Conservation (phyloP, 2,113 vertebrate species). For the Sarotherodon lohbergeri region DNA sequence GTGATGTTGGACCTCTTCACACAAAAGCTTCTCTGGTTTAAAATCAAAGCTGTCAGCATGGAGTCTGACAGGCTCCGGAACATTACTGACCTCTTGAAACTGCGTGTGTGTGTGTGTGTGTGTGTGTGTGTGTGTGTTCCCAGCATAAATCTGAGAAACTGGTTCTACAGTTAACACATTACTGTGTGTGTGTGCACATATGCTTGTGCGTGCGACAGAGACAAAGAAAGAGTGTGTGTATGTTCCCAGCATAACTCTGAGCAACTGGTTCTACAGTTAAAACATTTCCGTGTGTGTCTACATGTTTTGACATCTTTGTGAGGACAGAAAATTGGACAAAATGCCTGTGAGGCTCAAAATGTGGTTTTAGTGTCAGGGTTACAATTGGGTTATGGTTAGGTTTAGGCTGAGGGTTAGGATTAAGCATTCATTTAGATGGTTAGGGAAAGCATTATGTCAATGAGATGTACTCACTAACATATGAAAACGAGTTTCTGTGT, state of each 20-base stretch:
- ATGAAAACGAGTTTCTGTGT: not conserved
- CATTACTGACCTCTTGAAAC: not conserved
- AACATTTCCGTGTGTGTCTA: not conserved
- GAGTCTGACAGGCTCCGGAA: not conserved
- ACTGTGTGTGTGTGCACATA: too few species aligned
- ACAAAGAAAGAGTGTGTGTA: not conserved
- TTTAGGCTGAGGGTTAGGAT: not conserved
- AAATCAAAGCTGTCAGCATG: not conserved
- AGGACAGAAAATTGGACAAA: not conserved
- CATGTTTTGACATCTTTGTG: not conserved
- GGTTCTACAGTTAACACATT: not conserved
- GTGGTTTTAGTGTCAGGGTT: not conserved
- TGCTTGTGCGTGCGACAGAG: not conserved
- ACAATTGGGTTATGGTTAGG: not conserved
- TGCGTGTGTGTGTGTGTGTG: not conserved
- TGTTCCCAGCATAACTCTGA: not conserved
- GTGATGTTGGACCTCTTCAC: not conserved
- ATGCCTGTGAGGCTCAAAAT: not conserved
- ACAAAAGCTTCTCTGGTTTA: not conserved
- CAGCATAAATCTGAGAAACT: not conserved
- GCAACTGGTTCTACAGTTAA: not conserved
- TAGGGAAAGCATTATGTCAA: not conserved
- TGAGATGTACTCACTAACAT: not conserved
- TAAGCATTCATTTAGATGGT: not conserved
- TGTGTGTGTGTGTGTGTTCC: not conserved